phyloP scores from a whole-genome alignment of 2,888 invertebrate species.

The Eustalomyia histrio region DNA sequence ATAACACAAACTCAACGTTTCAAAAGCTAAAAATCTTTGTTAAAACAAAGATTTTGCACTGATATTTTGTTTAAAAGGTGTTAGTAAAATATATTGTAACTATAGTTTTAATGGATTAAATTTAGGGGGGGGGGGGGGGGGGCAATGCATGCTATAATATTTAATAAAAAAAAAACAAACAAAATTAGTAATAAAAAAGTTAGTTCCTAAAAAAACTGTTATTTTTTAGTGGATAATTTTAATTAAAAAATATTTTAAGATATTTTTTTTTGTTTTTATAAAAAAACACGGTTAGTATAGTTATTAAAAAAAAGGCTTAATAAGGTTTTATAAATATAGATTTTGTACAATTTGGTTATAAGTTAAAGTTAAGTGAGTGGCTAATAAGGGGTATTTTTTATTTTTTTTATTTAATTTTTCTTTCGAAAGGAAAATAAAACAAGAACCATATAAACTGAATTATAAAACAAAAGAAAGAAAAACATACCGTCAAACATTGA shows the following conservation, averaged over 20 bases:
- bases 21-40: not conserved
- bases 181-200: not conserved
- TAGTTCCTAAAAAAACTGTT: not conserved
- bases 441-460: conserved; percentile 40
- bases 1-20: not conserved
- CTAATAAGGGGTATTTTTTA: conserved; percentile 26
- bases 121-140: too few relatives aligned
- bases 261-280: not conserved
- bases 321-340: conserved; percentile 1
- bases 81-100: conserved; percentile 1
- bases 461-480: conserved; percentile 46
- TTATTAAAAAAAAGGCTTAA: conserved; percentile 4
- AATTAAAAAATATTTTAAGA: not conserved
- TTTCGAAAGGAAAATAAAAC: conserved; percentile 29
- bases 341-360: conserved; percentile 14
- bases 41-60: not conserved
- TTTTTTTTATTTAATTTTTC: too few relatives aligned
- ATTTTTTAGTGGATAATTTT: not conserved
- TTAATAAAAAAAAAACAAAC: not conserved
- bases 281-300: conserved; percentile 3
- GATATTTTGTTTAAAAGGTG: not conserved
- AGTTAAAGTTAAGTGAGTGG: not conserved
- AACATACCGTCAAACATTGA: conserved; percentile 62
- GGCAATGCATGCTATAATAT: not conserved
- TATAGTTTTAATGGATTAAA: not conserved